Evolutionary conservation across 2,113 vertebrate genomes (phyloP), one percentile per base, ranked within the genome.

Genomic region (Salvelinus alpinus): DNA sequence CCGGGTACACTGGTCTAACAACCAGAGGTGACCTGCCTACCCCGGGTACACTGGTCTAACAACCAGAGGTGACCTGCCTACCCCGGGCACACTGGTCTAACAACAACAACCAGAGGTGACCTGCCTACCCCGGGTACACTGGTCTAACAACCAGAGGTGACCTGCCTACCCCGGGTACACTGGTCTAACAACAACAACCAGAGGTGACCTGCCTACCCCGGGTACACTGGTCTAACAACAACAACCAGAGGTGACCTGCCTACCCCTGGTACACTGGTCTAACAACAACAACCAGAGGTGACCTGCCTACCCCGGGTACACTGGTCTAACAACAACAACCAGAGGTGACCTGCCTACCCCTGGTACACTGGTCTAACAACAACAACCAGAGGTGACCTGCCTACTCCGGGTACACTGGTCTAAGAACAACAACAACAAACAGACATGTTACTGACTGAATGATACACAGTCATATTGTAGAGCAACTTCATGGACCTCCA

Each of bases 131-230:
- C 1, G 31, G 31, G 1, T 34, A 34, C 34, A 7, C 34, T 34
- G 6, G 95, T 96, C 82, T 95, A 90, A 92, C 73, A 54, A 7
- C 29, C 25, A 25, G 25, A 25, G 25, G 25, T 22, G 94, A 94
- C 75, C 90, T 92, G 75, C 94, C 91, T 1, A 90, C 94, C 74
- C 95, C 95, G 1, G 95, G 95, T 66, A 96, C 95, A 27, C 87
- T 96, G 84, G 95, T 96, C 82, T 96, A 90, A 92, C 73, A 54
- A 7, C 27, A 13, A 13, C 48, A 71, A 11, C n/a, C 1, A 54
- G 51, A 16, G 31, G 31, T 34, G 62, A 11, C 2, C 6, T 2
- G 25, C 76, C 81, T 74, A 64, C 83, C 76, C 69, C 73, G 31
- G 75, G 73, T n/a, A 70, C 70, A 68, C 73, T 75, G 78, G 80